Evolutionary conservation across 2,888 invertebrate species (phyloP).

Genomic region (Cerastis rubricosa): DNA sequence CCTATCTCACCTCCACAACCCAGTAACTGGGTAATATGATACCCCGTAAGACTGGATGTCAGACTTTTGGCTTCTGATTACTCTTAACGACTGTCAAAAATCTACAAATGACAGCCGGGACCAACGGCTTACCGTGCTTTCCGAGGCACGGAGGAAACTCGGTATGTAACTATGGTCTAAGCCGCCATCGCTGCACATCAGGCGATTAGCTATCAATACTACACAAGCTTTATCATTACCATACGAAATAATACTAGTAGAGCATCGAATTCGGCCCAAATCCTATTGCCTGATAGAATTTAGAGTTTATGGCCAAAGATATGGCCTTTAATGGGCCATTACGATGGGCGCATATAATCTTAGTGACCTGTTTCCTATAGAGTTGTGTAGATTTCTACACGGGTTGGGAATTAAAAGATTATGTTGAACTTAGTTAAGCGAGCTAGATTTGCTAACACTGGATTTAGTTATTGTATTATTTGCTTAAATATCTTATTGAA

Average conservation of each 20-base stretch:
- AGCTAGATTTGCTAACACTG: background rate
- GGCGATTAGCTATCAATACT: slow-evolving; percentile 11
- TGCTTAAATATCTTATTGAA: background rate
- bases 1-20: too few relatives aligned
- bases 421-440: background rate
- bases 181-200: too few relatives aligned
- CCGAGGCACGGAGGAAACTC: too few relatives aligned
- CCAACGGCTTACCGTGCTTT: too few relatives aligned
- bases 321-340: slow-evolving; percentile 69
- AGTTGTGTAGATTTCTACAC: background rate
- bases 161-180: too few relatives aligned
- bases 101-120: too few relatives aligned
- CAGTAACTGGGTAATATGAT: too few relatives aligned
- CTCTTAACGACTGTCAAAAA: too few relatives aligned
- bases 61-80: too few relatives aligned
- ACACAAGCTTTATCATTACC: slow-evolving; percentile 7
- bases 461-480: background rate
- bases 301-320: slow-evolving; percentile 69
- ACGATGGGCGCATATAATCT: slow-evolving; percentile 51
- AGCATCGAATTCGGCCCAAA: slow-evolving; percentile 64
- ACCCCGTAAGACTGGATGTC: too few relatives aligned
- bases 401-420: slow-evolving; percentile 11
- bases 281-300: slow-evolving; percentile 73
- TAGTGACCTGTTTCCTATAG: slow-evolving; percentile 1
- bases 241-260: slow-evolving; percentile 17